These are phyloP conservation scores for Eulithis prunata DNA, from an alignment of 2,888 invertebrate species.

Conservation along the genomic window DNA sequence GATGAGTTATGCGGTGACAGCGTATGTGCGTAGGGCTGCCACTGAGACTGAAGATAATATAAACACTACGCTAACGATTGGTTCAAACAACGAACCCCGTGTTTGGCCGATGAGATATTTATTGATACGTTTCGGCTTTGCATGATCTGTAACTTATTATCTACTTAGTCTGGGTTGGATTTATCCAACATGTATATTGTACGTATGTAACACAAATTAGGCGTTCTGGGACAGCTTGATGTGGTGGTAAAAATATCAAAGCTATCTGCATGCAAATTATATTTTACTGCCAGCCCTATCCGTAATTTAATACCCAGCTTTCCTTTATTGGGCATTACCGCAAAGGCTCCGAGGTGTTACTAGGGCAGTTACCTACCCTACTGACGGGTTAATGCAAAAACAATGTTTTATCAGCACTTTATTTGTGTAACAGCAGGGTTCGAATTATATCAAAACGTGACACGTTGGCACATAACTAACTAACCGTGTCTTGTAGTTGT, in stretches of 20 bases:
- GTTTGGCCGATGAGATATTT: too few species aligned
- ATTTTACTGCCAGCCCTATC: conserved; percentile 14
- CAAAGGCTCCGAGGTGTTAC: conserved; percentile 14
- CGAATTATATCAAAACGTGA: background rate
- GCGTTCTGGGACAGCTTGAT: too few species aligned
- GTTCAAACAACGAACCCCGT: too few species aligned
- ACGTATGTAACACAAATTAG: too few species aligned
- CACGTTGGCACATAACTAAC: background rate
- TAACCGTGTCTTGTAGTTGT: too few species aligned
- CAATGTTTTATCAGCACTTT: background rate
- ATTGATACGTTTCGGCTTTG: too few species aligned
- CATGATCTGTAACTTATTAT: too few species aligned
- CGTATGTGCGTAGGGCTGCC: conserved; percentile 14
- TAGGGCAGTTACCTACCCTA: conserved; percentile 3
- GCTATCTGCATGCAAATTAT: too few species aligned
- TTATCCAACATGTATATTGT: too few species aligned
- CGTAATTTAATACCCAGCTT: conserved; percentile 15
- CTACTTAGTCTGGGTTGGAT: too few species aligned
- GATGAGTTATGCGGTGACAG: conserved; percentile 29
- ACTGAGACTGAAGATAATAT: background rate
- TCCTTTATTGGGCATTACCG: conserved; percentile 27
- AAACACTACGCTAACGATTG: too few species aligned
- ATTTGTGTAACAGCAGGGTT: background rate
- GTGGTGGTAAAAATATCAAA: too few species aligned
- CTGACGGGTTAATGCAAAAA: background rate